Conservation (phyloP, 2,113 vertebrate species). For the Rhabdornis inornatus region DNA sequence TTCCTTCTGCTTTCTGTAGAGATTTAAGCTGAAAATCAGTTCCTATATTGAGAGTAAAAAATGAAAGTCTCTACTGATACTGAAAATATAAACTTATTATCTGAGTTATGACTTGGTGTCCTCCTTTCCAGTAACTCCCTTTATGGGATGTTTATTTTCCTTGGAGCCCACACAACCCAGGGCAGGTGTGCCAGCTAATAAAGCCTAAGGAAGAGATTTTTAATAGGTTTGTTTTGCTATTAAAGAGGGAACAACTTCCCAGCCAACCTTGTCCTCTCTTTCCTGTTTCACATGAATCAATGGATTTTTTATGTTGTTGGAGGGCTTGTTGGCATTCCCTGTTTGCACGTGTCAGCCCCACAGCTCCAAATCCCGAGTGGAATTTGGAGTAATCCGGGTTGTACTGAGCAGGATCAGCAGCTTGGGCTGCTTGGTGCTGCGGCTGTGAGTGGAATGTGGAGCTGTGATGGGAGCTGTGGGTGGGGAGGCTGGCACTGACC, state of each 20-base stretch:
- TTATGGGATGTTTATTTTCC: not conserved
- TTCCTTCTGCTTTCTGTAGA: not conserved
- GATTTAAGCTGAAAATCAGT: not conserved
- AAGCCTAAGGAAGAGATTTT: not conserved
- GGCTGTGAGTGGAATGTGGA: not conserved
- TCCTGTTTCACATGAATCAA: accelerated
- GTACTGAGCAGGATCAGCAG: not conserved
- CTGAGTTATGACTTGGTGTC: not conserved
- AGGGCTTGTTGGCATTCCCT: not conserved
- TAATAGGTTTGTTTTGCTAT: not conserved
- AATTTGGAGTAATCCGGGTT: not conserved
- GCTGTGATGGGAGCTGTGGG: not conserved
- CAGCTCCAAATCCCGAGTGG: not conserved
- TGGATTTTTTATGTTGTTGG: not conserved
- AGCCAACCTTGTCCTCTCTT: accelerated
- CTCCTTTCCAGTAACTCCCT: not conserved
- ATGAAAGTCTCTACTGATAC: not conserved
- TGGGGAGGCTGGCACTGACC: slow-evolving; percentile 23
- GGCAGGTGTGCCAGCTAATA: not conserved
- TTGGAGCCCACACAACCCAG: not conserved
- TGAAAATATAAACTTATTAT: not conserved
- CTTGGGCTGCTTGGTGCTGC: not conserved
- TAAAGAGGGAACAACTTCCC: not conserved
- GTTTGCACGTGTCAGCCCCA: not conserved
- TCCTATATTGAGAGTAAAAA: accelerated